These are phyloP conservation scores for Drosophila neotestacea DNA, from an alignment of 2,888 invertebrate species.

Conservation along the genomic window DNA sequence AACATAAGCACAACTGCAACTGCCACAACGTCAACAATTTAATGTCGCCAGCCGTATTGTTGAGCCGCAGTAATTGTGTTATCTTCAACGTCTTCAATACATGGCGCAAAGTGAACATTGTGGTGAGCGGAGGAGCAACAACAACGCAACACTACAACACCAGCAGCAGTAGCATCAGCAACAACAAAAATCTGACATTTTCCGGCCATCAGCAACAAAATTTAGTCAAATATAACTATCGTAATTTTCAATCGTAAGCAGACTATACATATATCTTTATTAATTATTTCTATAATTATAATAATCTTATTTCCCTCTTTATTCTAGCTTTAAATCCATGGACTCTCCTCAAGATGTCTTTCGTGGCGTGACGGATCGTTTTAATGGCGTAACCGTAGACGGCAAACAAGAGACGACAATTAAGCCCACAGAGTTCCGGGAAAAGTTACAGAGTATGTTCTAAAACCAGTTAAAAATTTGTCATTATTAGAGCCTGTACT, in stretches of 20 bases:
- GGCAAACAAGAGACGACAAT: constrained; percentile 83
- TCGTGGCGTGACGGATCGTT: constrained; percentile 87
- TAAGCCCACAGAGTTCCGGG: constrained; percentile 86
- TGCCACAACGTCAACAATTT: constrained; percentile 47
- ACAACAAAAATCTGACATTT: neutral
- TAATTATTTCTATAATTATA: neutral
- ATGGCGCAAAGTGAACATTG: constrained; percentile 49
- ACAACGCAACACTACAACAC: constrained; percentile 16
- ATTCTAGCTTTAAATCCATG: constrained; percentile 62
- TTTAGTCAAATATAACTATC: neutral
- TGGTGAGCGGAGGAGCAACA: constrained; percentile 10
- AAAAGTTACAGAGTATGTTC: constrained; percentile 50
- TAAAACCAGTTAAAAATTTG: neutral
- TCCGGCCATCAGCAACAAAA: neutral
- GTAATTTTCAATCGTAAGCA: constrained; percentile 34
- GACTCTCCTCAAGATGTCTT: constrained; percentile 84
- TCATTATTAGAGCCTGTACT: too few relatives aligned
- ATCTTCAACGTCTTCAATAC: constrained; percentile 47
- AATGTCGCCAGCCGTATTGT: constrained; percentile 66
- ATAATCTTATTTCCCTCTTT: neutral
- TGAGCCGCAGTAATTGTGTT: constrained; percentile 58
- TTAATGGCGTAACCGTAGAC: constrained; percentile 90
- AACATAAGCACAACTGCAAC: constrained; percentile 1
- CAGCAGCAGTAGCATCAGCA: neutral
- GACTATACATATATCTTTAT: neutral